Evolutionary conservation across 2,113 vertebrate species (phyloP), one percentile per base, ranked within the genome.

Genomic region (Trachemys scripta): DNA sequence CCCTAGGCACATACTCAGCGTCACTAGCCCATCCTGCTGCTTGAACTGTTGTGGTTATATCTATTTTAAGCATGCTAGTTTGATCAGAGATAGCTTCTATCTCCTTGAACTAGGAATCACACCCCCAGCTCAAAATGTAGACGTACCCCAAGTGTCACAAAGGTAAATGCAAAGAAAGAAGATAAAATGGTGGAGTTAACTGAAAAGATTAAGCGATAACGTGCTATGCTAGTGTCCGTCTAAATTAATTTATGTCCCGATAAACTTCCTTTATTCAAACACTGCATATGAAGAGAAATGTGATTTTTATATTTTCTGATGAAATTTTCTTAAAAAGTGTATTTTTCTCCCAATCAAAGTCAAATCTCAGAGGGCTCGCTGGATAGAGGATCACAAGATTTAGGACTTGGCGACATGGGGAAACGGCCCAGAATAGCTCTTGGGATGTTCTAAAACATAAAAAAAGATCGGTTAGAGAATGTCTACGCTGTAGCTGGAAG

Each of bases 261-360:
- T 42, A 38, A 75, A 45, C 38, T 75, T 20, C 72, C 69, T 75
- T 75, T 24, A 24, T 42, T 38, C 20, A 42, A 42, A 38, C 59
- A 8, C n/a, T 13, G 9, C 1, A 17, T 45, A 14, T 10, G 6
- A 57, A 82, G 50, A 45, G 4, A 50, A 78, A 85, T 65, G 62
- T 17, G 16, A 65, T 65, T 17, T 62, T 65, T 35, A 65, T 65
- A 65, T 65, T 65, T 65, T 65, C 31, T 65, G 62, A 16, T 12
- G 6, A 65, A 4, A 35, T 31, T 35, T 35, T 35, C 16, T 35
- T 10, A 62, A 84, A 10, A 0, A 0, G 1, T 16, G 0, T 56
- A 22, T 62, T 69, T n/a, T 86, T 59, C 31, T 59, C 16, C 42
- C 27, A 88, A 88, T 65, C 29, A 9, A 38, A 27, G 4, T 65